Evolutionary conservation across 2,113 vertebrate species (phyloP).

Genomic region (Epinephelus lanceolatus): DNA sequence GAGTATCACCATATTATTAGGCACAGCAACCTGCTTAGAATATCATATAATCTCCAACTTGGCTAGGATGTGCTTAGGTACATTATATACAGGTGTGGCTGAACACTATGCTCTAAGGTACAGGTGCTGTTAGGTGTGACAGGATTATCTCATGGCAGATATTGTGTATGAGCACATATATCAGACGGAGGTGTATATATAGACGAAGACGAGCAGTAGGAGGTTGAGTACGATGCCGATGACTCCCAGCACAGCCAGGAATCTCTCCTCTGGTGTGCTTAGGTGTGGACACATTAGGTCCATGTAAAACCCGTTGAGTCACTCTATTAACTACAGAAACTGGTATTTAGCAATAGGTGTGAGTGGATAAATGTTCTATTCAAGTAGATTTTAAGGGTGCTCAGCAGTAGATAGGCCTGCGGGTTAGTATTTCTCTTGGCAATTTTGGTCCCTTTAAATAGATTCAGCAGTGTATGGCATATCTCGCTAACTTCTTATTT

Average conservation of each 20-base stretch:
- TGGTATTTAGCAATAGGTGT: neutral
- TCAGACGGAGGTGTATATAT: slow-evolving; percentile 77
- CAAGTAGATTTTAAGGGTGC: slow-evolving; percentile 1
- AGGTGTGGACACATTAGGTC: slow-evolving; percentile 68
- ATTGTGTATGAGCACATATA: neutral
- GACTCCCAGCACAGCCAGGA: slow-evolving; percentile 80
- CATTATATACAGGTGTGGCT: slow-evolving; percentile 22
- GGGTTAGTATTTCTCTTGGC: neutral
- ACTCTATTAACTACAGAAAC: slow-evolving; percentile 9
- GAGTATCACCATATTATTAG: neutral
- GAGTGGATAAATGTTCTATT: neutral
- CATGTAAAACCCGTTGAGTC: slow-evolving; percentile 60
- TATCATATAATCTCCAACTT: neutral
- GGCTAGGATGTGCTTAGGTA: neutral
- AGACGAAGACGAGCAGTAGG: slow-evolving; percentile 77
- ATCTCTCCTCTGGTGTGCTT: slow-evolving; percentile 78
- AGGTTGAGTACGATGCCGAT: slow-evolving; percentile 78
- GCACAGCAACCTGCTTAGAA: neutral
- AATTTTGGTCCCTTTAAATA: slow-evolving; percentile 25
- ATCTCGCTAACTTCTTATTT: neutral
- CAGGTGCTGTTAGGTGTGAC: neutral
- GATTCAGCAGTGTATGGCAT: neutral
- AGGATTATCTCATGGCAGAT: neutral
- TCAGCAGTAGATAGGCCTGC: neutral
- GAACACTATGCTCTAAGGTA: neutral